Base-by-base conservation (phyloP, 2,113 vertebrate species). In the Neoarius graeffei region DNA sequence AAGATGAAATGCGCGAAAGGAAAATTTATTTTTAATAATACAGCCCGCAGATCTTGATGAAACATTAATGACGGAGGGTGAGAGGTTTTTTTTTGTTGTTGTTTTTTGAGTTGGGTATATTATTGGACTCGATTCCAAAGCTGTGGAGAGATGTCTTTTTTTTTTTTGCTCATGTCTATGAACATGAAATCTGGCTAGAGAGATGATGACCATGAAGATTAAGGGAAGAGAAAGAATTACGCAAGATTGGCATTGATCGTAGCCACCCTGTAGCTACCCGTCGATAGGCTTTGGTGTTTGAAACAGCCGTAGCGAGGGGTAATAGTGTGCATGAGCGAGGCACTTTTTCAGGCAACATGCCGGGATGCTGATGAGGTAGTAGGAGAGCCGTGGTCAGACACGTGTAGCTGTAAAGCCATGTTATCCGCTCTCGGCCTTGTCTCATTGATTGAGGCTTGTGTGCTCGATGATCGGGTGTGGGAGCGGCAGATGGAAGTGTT, bases 391-490 rank as follows among this genome's bases (percentile, higher is more conserved):
- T 91, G 92, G 90, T 94, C 93, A 94, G 93, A 94, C 90, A 85
- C 64, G 73, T 88, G 91, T 88, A 89, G 90, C 91, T 90, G 91
- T 84, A 89, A 87, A 89, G 88, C 85, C 66, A 57, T 77, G 89
- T 89, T 91, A 91, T 93, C 92, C 92, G 93, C 91, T 94, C 89
- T 91, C 83, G 92, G 92, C 90, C 91, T 93, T 92, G 91, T 92
- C 85, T 93, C 92, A 95, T 95, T 93, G 94, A 95, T 95, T 93
- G 93, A 93, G 92, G 91, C 90, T 56, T 86, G 92, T 90, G 85
- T 89, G 91, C 76, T 90, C 84, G 56, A 66, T 88, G 86, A 86
- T 69, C 42, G 54, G 89, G 92, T 91, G 92, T 59, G 91, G 89
- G 84, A 87, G 89, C 90, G 88, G 81, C 84, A 91, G 92, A 88